Evolutionary conservation across 1,140 invertebrate genomes (phyloP), one percentile per base, ranked within the genome.

Genomic region (Thrips palmi): DNA sequence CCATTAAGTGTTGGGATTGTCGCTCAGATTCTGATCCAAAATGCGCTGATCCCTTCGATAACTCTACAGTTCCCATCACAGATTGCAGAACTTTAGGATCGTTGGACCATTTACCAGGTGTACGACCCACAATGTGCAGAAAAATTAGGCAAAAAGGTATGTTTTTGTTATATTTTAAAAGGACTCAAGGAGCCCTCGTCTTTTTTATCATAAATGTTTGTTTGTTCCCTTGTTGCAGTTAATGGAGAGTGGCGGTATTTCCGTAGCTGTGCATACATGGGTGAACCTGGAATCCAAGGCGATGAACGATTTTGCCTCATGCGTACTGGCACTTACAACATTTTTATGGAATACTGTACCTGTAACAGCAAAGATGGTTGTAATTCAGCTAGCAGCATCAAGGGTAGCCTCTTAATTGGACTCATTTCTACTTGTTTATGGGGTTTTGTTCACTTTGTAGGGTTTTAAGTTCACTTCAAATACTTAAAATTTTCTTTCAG

Each of bases 301-400:
- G 86, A 92, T 53, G 86, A 91, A 58, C 65, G 87, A 34, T 89
- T 83, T 54, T 92, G 87, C 47, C 59, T 88, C 10, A 85, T 89
- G 74, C 65, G 84, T 48, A 83, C 83, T 7, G 86, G 86, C 28
- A 88, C 83, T 2, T 87, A 86, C 54, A 88, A 92, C 54, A 86
- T 92, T 45, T 89, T 89, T 54, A 76, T 86, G 60, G 87, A 92
- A 59, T 86, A 85, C 49, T 93, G 88, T 54, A 87, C 84, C 1
- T 93, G 86, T 50, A 85, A 82, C 47, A 84, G 76, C 49, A 91
- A 89, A 62, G 84, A 91, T 59, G 85, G 85, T 4, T 92, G 87
- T 50, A 92, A 91, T 57, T 47, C 59, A 19, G 70, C 71, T 4
- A 41, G 53, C 10, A 8, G 28, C n/a, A 36, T 35, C 7, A n/a